A percentile compares a stretch with the other conserved stretches of the same genome.
Evolutionary conservation across 2,888 invertebrate species (phyloP).

Genomic region (Epistrophella euchroma): DNA sequence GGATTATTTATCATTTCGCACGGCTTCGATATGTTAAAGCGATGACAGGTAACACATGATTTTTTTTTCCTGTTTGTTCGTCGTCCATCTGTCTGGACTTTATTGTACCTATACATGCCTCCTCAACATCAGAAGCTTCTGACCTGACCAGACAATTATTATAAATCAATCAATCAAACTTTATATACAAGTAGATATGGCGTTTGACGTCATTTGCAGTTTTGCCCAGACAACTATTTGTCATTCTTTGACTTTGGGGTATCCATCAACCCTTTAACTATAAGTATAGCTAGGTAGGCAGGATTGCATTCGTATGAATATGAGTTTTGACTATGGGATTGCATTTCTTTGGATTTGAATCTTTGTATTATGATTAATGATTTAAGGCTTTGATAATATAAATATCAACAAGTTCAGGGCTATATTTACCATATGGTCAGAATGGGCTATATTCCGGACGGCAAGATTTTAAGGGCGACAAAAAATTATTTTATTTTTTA

Average conservation of each 20-base stretch:
- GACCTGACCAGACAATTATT: constrained; percentile 67
- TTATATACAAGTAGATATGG: constrained; percentile 18
- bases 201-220: constrained; percentile 49
- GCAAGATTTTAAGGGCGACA: no score
- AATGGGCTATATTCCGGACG: no score
- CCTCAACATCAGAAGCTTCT: constrained; percentile 51
- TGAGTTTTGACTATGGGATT: background rate
- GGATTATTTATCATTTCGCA: constrained; percentile 69
- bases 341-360: background rate
- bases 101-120: constrained; percentile 35
- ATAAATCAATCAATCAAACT: constrained; percentile 73
- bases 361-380: background rate
- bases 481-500: no score
- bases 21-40: constrained; percentile 14
- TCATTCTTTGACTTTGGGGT: constrained; percentile 53
- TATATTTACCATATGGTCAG: no score
- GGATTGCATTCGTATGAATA: background rate
- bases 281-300: background rate
- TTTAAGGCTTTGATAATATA: background rate
- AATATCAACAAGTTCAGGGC: background rate
- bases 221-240: constrained; percentile 67
- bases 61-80: constrained; percentile 32
- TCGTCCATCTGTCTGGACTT: constrained; percentile 52
- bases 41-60: constrained; percentile 58
- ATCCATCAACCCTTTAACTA: constrained; percentile 3